Evolutionary conservation across 1,140 invertebrate genomes (phyloP).

Genomic region (Phortica variegata): DNA sequence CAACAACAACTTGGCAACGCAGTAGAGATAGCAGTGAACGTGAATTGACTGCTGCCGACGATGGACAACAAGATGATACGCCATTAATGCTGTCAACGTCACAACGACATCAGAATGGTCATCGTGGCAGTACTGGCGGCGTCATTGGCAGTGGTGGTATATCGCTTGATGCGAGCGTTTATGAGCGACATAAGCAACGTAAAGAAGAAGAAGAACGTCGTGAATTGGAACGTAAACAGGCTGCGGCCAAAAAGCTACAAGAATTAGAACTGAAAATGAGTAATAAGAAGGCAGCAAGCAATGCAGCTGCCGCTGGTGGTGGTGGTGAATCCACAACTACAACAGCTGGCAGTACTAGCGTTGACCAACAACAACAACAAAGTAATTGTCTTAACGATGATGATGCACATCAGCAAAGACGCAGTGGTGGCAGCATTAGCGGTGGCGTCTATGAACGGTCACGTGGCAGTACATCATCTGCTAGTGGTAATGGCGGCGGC

Average conservation of each 20-base stretch:
- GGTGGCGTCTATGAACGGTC: constrained; percentile 4
- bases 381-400: neutral
- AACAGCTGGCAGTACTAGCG: too few relatives aligned
- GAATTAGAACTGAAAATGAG: constrained; percentile 66
- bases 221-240: constrained; percentile 63
- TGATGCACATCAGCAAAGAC: constrained; percentile 2
- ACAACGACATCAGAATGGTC: constrained; percentile 52
- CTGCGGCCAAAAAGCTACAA: constrained; percentile 67
- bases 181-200: constrained; percentile 68
- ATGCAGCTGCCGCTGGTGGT: constrained; percentile 34
- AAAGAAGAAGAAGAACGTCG: constrained; percentile 73
- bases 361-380: constrained; percentile 16
- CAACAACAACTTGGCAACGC: constrained; percentile 28
- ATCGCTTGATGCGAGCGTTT: constrained; percentile 48
- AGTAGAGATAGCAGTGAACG: constrained; percentile 56
- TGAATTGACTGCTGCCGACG: constrained; percentile 38
- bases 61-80: constrained; percentile 20
- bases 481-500: constrained; percentile 10
- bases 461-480: constrained; percentile 1
- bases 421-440: constrained; percentile 18
- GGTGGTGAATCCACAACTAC: neutral
- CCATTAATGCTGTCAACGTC: constrained; percentile 35
- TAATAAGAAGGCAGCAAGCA: constrained; percentile 59
- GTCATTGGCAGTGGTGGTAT: constrained; percentile 32
- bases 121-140: constrained; percentile 38